Base-by-base conservation (phyloP, 1,140 invertebrate genomes). In the Trichogramma pretiosum region DNA sequence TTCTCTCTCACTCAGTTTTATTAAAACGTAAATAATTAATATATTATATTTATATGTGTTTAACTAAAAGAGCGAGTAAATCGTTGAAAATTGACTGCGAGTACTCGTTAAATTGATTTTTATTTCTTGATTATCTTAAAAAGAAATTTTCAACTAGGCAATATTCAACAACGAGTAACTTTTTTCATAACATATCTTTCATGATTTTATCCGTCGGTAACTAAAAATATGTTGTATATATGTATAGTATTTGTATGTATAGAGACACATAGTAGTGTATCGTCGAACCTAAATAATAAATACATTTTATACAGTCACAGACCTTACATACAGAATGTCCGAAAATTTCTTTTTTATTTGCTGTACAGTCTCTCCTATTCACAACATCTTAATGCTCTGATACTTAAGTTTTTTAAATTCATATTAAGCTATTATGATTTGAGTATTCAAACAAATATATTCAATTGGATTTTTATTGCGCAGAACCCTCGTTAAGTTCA, bases 211-310 rank as follows among this genome's bases (percentile, higher is more conserved):
- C 46, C 24, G 49, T 67, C 58, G 52, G 65, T 62, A 70, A 67
- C 66, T 70, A 64, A 70, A 67, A 61, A 56, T 67, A 65, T 42
- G 45, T 56, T 58, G 55, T 64, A 59, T 64, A 54, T 60, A 53
- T 58, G 38, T 52, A 56, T 58, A 60, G 55, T 57, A 56, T 55
- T 59, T 60, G 61, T 63, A 61, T 69, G n/a, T n/a, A n/a, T n/a
- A n/a, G n/a, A n/a, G n/a, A n/a, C 65, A 67, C 61, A 67, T 57
- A 61, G 59, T 61, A 59, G 56, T 56, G 56, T 63, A 61, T 65
- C 64, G 63, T 70, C 63, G 58, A 71, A 71, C 63, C 65, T 68
- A 71, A 70, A 69, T 66, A 70, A 69, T 70, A 71, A 69, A 70
- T 71, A 69, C 67, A 69, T 68, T 71, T 69, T 69, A 67, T 70